A percentile compares a stretch with the other conserved stretches of the same genome.
Conservation (phyloP, 2,797 vertebrate species). For the Lemur catta region DNA sequence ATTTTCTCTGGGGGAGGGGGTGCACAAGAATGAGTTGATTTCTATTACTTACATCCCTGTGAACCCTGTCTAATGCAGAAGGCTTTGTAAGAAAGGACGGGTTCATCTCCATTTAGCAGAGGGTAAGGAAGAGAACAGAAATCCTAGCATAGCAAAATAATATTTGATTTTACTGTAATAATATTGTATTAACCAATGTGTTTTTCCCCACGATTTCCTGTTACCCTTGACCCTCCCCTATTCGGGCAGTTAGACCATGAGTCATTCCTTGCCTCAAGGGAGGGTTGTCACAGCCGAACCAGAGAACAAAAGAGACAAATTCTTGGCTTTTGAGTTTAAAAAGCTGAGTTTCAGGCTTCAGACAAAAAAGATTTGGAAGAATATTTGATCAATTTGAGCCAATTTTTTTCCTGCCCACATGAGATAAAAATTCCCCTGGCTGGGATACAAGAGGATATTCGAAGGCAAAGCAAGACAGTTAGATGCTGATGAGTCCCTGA, state of each 20-base stretch:
- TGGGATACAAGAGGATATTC: slow-evolving; percentile 56
- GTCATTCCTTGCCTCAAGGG: slow-evolving; percentile 71
- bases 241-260: slow-evolving; percentile 59
- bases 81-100: neutral
- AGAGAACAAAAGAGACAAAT: slow-evolving; percentile 77
- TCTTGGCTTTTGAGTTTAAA: slow-evolving; percentile 73
- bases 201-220: slow-evolving; percentile 67
- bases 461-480: neutral
- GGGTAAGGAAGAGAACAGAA: slow-evolving; percentile 15
- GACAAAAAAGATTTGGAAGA: slow-evolving; percentile 75
- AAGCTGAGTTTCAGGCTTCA: slow-evolving; percentile 69
- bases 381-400: slow-evolving; percentile 69
- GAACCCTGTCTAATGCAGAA: neutral
- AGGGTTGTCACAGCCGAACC: slow-evolving; percentile 72
- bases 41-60: neutral
- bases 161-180: neutral
- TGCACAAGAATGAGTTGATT: neutral
- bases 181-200: slow-evolving; percentile 60
- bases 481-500: neutral
- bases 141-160: neutral
- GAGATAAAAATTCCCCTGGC: slow-evolving; percentile 78
- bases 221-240: slow-evolving; percentile 61
- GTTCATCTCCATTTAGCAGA: neutral
- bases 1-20: neutral
- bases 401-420: slow-evolving; percentile 67